Base-by-base conservation (phyloP, 2,797 vertebrate species). In the Neostethus bicornis region DNA sequence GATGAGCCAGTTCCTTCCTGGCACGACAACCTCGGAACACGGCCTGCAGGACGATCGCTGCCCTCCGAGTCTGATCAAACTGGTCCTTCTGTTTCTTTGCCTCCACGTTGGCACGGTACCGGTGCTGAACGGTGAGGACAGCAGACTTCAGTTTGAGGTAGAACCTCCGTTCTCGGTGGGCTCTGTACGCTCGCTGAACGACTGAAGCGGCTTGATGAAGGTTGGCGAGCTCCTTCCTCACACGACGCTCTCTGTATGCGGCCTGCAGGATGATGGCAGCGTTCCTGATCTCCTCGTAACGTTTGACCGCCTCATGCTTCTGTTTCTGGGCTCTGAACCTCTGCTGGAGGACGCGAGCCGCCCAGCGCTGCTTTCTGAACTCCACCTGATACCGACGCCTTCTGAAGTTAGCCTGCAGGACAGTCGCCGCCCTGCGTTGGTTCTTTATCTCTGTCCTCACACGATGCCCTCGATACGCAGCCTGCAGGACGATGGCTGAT, bases 141-240 rank as follows among this genome's bases (percentile, higher is more conserved):
- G n/a, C n/a, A n/a, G n/a, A n/a, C n/a, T n/a, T n/a, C n/a, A n/a
- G n/a, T n/a, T n/a, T n/a, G n/a, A n/a, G n/a, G n/a, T n/a, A n/a
- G n/a, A 69, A 10, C 85, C n/a, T n/a, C n/a, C n/a, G n/a, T n/a
- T n/a, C n/a, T n/a, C n/a, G n/a, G n/a, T n/a, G n/a, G n/a, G n/a
- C 83, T 85, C 85, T 92, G 7, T 90, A 93, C 44, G 72, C 74
- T 52, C 89, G 93, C 85, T 96, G 95, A 71, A 95, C n/a, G 14
- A 85, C n/a, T n/a, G n/a, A n/a, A n/a, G n/a, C n/a, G n/a, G n/a
- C n/a, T n/a, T n/a, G n/a, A n/a, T n/a, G n/a, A 1, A 3, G 16
- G n/a, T 31, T 57, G 73, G 57, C 85, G n/a, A n/a, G n/a, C n/a
- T n/a, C n/a, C n/a, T n/a, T 13, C 76, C 67, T 20, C 83, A 82